Percentiles rank a stretch among this genome's conserved stretches.
Evolutionary conservation across 1,140 invertebrate genomes (phyloP).

Genomic region (Drosophila melanica): DNA sequence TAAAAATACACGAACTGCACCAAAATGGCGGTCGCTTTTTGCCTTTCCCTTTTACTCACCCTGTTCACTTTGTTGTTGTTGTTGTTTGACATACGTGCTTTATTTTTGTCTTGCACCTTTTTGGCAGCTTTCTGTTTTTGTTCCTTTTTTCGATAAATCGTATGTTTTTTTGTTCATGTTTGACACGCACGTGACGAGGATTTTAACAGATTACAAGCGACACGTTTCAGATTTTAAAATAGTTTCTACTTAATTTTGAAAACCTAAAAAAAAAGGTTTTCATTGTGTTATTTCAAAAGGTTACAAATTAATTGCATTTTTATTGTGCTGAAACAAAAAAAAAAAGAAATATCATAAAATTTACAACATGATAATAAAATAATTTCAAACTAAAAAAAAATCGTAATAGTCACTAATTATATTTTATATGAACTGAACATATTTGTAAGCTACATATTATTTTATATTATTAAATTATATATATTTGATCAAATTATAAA

Average conservation of each 20-base stretch:
- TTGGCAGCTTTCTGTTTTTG: no score
- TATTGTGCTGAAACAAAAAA: neutral
- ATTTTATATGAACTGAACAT: no score
- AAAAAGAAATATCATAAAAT: neutral
- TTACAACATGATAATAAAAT: no score
- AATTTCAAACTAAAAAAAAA: no score
- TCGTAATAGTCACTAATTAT: no score
- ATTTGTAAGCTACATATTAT: no score
- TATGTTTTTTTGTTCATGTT: neutral
- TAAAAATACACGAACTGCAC: conserved; percentile 67
- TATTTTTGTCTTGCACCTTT: conserved; percentile 4
- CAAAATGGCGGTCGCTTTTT: conserved; percentile 8
- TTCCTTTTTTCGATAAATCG: conserved; percentile 17
- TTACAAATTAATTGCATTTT: no score
- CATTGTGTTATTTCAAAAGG: no score
- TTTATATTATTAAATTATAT: no score
- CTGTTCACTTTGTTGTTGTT: neutral
- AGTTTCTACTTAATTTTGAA: no score
- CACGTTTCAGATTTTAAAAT: conserved; percentile 28
- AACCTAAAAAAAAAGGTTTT: no score
- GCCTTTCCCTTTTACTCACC: neutral
- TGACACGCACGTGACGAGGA: neutral
- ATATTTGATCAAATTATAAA: no score
- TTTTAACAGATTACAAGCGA: conserved; percentile 1
- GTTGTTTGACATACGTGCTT: conserved; percentile 11